phyloP scores from a whole-genome alignment of 2,797 vertebrate genomes.

The Sebastes iracundus region DNA sequence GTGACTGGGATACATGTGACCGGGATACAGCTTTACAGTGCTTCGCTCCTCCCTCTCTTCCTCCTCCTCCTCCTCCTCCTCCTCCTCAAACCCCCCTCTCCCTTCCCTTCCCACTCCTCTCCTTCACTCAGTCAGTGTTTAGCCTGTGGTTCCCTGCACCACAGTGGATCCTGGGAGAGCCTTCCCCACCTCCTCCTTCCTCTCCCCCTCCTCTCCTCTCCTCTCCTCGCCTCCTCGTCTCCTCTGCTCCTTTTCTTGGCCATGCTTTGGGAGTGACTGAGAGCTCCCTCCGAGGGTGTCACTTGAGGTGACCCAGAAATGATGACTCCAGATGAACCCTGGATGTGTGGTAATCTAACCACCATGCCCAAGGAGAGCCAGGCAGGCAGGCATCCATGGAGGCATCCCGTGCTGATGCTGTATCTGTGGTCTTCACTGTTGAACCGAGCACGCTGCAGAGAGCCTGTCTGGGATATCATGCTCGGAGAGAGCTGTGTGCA shows the following conservation, averaged over 20 bases:
- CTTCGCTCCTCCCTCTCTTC: conserved; percentile 71
- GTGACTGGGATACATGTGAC: conserved; percentile 67
- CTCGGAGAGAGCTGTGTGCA: conserved; percentile 45
- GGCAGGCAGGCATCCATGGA: conserved; percentile 2
- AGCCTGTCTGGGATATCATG: conserved; percentile 53
- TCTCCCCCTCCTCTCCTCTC: conserved; percentile 5
- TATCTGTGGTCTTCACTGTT: conserved; percentile 24
- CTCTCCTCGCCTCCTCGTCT: conserved; percentile 8
- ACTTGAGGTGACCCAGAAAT: conserved; percentile 80
- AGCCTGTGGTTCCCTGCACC: conserved; percentile 69
- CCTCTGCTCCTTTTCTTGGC: conserved; percentile 38
- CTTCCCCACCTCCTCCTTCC: conserved; percentile 32
- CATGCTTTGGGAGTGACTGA: conserved; percentile 58
- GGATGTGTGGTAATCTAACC: conserved; percentile 73
- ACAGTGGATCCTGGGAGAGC: conserved; percentile 64
- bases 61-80: conserved; percentile 28
- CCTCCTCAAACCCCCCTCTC: background rate
- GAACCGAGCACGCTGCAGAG: conserved; percentile 26
- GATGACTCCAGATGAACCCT: conserved; percentile 76
- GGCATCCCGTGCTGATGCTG: conserved; percentile 28
- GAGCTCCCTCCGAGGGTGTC: conserved; percentile 68
- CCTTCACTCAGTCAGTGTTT: conserved; percentile 76
- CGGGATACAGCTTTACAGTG: conserved; percentile 55
- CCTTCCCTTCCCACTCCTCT: conserved; percentile 50
- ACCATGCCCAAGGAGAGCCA: conserved; percentile 55